phyloP scores from a whole-genome alignment of 2,888 invertebrate genomes.

The Chrysolina americana region DNA sequence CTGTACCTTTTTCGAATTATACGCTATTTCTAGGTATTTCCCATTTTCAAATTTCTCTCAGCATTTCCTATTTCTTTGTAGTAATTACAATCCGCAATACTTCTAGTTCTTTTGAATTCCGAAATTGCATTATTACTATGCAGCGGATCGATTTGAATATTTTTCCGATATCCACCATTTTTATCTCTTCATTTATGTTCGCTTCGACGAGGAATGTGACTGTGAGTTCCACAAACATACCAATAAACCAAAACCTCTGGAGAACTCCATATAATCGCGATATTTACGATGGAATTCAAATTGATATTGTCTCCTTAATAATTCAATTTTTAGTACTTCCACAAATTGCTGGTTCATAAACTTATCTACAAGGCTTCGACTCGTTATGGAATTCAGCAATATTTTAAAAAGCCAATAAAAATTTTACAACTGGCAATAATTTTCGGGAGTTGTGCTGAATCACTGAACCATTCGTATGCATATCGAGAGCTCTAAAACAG shows the following conservation, averaged over 20 bases:
- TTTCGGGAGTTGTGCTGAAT: constrained; percentile 11
- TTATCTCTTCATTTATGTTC: too few relatives aligned
- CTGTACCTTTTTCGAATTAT: too few relatives aligned
- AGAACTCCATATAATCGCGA: constrained; percentile 19
- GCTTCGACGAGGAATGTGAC: neutral
- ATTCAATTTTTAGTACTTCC: constrained; percentile 36
- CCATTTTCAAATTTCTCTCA: too few relatives aligned
- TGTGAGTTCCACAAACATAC: neutral
- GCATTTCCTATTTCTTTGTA: too few relatives aligned
- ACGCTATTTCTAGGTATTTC: too few relatives aligned
- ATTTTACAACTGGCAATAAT: constrained; percentile 17
- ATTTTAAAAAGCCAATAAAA: constrained; percentile 27
- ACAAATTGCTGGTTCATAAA: constrained; percentile 38
- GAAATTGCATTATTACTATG: too few relatives aligned
- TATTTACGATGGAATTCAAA: constrained; percentile 33
- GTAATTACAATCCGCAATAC: too few relatives aligned
- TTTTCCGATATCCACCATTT: too few relatives aligned
- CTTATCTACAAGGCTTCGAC: constrained; percentile 26
- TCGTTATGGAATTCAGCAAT: constrained; percentile 31
- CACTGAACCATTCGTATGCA: constrained; percentile 10
- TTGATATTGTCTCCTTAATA: constrained; percentile 31
- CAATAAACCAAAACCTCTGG: constrained; percentile 34
- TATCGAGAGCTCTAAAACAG: neutral
- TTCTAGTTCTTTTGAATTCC: too few relatives aligned
- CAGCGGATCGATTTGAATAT: too few relatives aligned